Base-by-base conservation (phyloP, 2,888 invertebrate species). In the Ormia ochracea region DNA sequence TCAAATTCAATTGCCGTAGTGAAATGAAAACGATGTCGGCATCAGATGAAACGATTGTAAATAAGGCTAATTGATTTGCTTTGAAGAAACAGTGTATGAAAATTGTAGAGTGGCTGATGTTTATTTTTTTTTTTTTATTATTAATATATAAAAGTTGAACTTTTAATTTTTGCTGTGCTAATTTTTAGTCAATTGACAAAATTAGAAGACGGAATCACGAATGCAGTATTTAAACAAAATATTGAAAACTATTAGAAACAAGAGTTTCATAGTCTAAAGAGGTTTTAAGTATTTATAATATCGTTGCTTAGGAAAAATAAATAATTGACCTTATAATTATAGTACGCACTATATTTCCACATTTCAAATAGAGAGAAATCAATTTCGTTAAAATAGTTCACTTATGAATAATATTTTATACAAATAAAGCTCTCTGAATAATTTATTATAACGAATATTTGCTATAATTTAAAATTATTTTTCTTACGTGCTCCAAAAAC, bases 381-480 rank as follows among this genome's bases (percentile, higher is more conserved):
- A 41, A 28, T 52, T 50, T 19, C 10, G 1, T n/a, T 14, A 45
- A 54, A 23, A 58, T 36, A 33, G 19, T 48, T 48, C 28, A 21
- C 19, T 58, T 38, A 5, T 9, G 31, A 50, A 26, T 38, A 14
- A n/a, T n/a, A 38, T 52, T 52, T 14, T 12, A 4, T 19, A 26
- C 10, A 26, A 50, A 36, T 50, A 38, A 31, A 54, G 12, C 5
- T 38, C 36, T 58, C 50, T 10, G 28, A 38, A 28, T 58, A 48
- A 61, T 72, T 72, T 61, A 52, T 61, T 69, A 23, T 10, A 50
- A n/a, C 9, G 48, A 58, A 48, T 38, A 58, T 69, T 58, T 48
- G 33, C 10, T n/a, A 48, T 36, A 45, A 56, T 19, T 58, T 36
- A 45, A 19, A 48, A n/a, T 12, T 5, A 28, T 45, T 50, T 48